phyloP scores from a whole-genome alignment of 2,113 vertebrate genomes.

The Nettapus auritus region DNA sequence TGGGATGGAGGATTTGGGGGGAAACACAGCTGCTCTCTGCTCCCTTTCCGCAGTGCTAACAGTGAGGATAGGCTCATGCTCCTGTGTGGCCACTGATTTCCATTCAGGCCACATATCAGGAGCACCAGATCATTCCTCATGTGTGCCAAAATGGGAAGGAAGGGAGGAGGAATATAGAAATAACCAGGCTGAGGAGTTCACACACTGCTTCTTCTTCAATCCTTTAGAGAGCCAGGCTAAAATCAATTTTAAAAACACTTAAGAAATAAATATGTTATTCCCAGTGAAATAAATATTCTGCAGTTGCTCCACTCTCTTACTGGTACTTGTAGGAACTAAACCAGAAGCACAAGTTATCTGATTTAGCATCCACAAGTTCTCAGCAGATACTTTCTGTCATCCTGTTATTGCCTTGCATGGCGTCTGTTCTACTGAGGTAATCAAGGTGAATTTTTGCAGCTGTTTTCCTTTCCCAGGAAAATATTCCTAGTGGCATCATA shows the following conservation, averaged over 20 bases:
- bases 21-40: not conserved
- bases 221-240: not conserved
- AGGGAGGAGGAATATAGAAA: not conserved
- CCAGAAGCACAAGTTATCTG: not conserved
- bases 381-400: not conserved
- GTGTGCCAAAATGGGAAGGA: not conserved
- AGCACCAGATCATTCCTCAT: not conserved
- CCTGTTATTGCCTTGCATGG: not conserved
- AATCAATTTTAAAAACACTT: not conserved
- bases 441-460: not conserved
- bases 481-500: not conserved
- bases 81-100: not conserved
- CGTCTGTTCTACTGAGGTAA: not conserved
- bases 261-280: not conserved
- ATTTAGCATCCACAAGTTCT: not conserved
- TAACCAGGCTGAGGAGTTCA: not conserved
- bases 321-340: not conserved
- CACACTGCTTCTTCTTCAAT: not conserved
- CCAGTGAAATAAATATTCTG: not conserved
- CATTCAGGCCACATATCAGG: not conserved
- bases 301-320: not conserved
- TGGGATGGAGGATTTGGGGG: not conserved
- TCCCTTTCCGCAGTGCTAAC: fast-evolving
- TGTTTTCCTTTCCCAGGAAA: not conserved
- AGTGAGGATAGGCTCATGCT: not conserved